These are phyloP conservation scores for Meiosimyza decipiens DNA, from an alignment of 2,888 invertebrate genomes.

Conservation along the genomic window DNA sequence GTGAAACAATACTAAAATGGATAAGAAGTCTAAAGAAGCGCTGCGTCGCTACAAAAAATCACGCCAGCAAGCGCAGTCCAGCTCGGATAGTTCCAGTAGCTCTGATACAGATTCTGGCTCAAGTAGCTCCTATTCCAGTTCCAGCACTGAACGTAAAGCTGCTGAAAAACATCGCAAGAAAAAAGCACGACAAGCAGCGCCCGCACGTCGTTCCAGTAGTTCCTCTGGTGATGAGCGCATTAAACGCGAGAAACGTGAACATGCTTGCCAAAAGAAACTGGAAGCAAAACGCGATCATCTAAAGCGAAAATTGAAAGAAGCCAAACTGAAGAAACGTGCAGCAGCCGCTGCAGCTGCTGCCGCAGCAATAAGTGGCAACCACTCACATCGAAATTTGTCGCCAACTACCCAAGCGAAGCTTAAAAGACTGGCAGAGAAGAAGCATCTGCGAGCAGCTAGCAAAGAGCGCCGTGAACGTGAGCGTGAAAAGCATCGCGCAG, in stretches of 20 bases:
- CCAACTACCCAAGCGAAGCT: constrained; percentile 62
- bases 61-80: constrained; percentile 59
- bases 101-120: constrained; percentile 61
- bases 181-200: constrained; percentile 64
- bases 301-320: constrained; percentile 64
- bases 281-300: constrained; percentile 65
- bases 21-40: constrained; percentile 64
- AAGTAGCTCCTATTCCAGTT: constrained; percentile 62
- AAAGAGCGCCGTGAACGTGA: constrained; percentile 66
- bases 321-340: constrained; percentile 62
- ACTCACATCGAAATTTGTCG: constrained; percentile 58
- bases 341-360: constrained; percentile 53
- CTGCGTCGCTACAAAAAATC: constrained; percentile 63
- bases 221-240: constrained; percentile 72
- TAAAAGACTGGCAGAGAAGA: constrained; percentile 62
- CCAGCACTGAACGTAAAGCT: constrained; percentile 55
- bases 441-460: constrained; percentile 59
- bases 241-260: constrained; percentile 63
- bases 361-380: constrained; percentile 54
- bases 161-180: constrained; percentile 66
- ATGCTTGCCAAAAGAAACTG: constrained; percentile 63
- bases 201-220: constrained; percentile 69
- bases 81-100: constrained; percentile 62
- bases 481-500: constrained; percentile 66
- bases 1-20: constrained; percentile 50